Evolutionary conservation across 2,888 invertebrate species (phyloP), one percentile per base, ranked within the genome.

Genomic region (Caenorhabditis sp.): DNA sequence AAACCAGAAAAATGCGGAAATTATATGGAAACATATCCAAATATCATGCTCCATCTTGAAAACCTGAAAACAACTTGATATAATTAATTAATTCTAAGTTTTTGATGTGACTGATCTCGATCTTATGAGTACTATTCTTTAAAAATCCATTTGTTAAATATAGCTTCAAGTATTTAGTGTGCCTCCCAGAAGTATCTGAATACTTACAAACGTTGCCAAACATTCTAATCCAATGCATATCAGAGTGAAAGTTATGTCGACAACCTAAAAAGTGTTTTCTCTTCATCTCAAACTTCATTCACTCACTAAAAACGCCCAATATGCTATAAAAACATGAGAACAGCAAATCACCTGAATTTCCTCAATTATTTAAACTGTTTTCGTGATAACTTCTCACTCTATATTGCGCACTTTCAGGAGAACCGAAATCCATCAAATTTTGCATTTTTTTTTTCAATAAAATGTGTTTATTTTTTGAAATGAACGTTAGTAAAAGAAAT

Each of bases 341-440:
- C 71, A 71, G 53, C 71, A 71, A 49, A 71, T 63, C 26, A 58
- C 8, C 56, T 56, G 53, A 21, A 53, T 5, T 12, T 21, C n/a
- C n/a, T n/a, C n/a, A 21, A 53, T 23, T 4, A 1, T 56, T 56
- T 12, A 27, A 26, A 26, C 25, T 27, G 10, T 53, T 53, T 50
- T 50, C n/a, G n/a, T 53, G 21, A 23, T 21, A 17, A 14, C 23
- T 58, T 36, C 25, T 49, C n/a, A 72, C 67, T 17, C 61, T 68
- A 43, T 68, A 61, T 36, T 68, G 25, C 12, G 50, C n/a, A 50
- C 61, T 68, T 57, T 65, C 62, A 14, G 60, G 63, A 12, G 67
- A 67, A 52, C 72, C 72, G 2, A 72, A 54, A 49, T 72, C 72
- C 36, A 72, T 43, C 61, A 72, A 49, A 67, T 62, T 54, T 20